phyloP scores from a whole-genome alignment of 2,888 invertebrate species.

The Parnassius orleans region DNA sequence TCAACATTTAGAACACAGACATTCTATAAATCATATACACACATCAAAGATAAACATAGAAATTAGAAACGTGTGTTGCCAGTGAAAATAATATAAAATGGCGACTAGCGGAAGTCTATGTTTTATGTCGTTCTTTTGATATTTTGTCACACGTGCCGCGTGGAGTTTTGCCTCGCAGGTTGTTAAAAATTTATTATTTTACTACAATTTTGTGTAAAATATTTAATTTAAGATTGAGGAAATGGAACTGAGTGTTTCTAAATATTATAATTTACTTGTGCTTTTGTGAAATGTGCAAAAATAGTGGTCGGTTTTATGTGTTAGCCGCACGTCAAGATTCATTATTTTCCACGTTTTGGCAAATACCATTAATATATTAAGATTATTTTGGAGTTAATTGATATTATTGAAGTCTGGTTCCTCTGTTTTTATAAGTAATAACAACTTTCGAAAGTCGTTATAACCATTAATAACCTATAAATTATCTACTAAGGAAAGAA shows the following conservation, averaged over 20 bases:
- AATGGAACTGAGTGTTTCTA: slow-evolving; percentile 9
- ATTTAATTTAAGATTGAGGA: neutral
- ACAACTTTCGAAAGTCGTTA: no score
- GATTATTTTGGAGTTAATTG: neutral
- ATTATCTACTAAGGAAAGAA: no score
- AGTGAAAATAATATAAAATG: slow-evolving; percentile 53
- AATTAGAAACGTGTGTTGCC: slow-evolving; percentile 42
- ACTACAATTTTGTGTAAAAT: slow-evolving; percentile 40
- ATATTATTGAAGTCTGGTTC: neutral
- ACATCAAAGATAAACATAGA: no score
- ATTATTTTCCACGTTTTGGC: slow-evolving; percentile 3
- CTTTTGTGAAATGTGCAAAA: slow-evolving; percentile 49
- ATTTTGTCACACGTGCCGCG: slow-evolving; percentile 81
- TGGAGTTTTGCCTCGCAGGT: slow-evolving; percentile 80
- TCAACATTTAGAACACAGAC: no score
- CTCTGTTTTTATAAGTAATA: no score
- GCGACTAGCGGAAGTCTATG: slow-evolving; percentile 65
- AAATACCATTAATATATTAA: neutral
- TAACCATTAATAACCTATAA: no score
- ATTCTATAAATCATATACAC: no score
- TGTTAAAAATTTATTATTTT: slow-evolving; percentile 50
- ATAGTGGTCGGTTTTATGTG: slow-evolving; percentile 13
- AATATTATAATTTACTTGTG: slow-evolving; percentile 38
- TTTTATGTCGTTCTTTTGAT: slow-evolving; percentile 72
- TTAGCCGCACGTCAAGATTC: slow-evolving; percentile 12